Evolutionary conservation across 2,797 vertebrate species (phyloP).

Genomic region (Fistularia commersonii): DNA sequence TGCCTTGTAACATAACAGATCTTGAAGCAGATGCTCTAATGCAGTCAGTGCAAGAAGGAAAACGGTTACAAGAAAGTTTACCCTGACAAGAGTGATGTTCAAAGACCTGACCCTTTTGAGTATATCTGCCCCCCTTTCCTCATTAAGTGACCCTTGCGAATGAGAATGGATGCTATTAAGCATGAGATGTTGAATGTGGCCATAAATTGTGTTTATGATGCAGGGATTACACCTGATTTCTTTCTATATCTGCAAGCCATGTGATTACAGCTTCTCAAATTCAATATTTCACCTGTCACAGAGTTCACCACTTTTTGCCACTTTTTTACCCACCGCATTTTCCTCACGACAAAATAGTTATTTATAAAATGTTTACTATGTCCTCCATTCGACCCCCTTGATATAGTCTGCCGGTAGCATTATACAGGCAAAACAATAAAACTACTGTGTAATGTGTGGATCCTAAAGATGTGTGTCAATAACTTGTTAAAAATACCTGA

Average conservation of each 20-base stretch:
- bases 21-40: conserved; percentile 30
- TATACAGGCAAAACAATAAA: conserved; percentile 38
- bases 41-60: conserved; percentile 20
- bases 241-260: conserved; percentile 64
- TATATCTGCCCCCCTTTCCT: conserved; percentile 48
- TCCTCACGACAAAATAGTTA: conserved; percentile 35
- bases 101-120: conserved; percentile 21
- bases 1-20: conserved; percentile 1
- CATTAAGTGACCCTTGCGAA: conserved; percentile 52
- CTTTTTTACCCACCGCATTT: conserved; percentile 46
- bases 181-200: conserved; percentile 52
- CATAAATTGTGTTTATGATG: conserved; percentile 60
- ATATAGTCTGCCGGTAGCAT: conserved; percentile 36
- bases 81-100: too few relatives aligned
- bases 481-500: conserved; percentile 28
- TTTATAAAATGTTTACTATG: conserved; percentile 25
- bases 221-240: conserved; percentile 47
- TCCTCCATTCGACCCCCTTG: conserved; percentile 18
- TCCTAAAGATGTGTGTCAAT: conserved; percentile 37
- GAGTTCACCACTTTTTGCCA: conserved; percentile 50
- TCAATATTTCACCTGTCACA: conserved; percentile 52
- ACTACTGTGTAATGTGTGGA: conserved; percentile 39
- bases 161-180: conserved; percentile 52
- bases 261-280: conserved; percentile 61
- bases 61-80: too few relatives aligned